Evolutionary conservation across 37 sponge, comb jelly and placozoan species (phyloP).

Genomic region (Halichondria panicea): DNA sequence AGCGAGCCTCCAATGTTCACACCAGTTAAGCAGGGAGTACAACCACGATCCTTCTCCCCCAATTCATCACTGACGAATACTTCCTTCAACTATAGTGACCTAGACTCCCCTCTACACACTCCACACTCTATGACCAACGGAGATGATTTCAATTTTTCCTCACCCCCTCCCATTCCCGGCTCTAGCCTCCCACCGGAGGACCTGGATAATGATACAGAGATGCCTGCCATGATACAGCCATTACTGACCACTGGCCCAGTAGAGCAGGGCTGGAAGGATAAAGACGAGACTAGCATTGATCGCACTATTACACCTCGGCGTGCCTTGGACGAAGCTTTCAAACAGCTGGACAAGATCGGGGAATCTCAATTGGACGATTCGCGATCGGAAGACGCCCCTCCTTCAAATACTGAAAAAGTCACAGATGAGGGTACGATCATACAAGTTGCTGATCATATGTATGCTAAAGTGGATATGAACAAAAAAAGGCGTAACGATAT

Average conservation of each 20-base stretch:
- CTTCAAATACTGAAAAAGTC: too few species aligned
- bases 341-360: slow-evolving; percentile 1
- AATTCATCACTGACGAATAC: background rate
- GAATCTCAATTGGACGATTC: background rate
- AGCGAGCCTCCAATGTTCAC: slow-evolving; percentile 11
- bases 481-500: background rate
- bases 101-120: background rate
- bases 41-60: background rate
- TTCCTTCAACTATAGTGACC: slow-evolving; percentile 5
- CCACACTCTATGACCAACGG: background rate
- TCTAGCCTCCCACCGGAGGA: background rate
- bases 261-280: background rate
- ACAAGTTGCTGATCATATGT: background rate
- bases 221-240: background rate
- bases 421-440: too few species aligned
- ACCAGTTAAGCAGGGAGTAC: background rate
- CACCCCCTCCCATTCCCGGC: background rate
- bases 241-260: background rate
- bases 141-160: background rate
- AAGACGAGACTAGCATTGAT: background rate
- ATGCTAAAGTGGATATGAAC: slow-evolving; percentile 9
- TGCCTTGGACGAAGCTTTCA: slow-evolving; percentile 8
- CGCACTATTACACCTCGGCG: background rate
- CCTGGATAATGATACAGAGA: background rate
- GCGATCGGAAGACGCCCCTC: too few species aligned